Conservation (phyloP, 1,140 invertebrate species). For the Anastrepha obliqua region DNA sequence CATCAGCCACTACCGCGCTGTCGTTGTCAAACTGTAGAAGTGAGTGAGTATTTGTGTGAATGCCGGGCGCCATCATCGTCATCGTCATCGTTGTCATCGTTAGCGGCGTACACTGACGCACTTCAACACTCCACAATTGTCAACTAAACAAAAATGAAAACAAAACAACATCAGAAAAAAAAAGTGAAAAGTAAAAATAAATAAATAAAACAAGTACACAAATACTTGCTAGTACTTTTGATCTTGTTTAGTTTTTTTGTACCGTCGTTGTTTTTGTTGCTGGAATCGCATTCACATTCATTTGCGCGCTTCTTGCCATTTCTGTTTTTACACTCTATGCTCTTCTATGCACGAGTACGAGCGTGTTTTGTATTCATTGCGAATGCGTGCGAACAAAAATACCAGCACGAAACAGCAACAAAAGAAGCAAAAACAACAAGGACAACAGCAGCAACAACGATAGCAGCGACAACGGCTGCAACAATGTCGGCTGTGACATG, state of each 20-base stretch:
- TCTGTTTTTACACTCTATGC: background rate
- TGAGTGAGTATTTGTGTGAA: background rate
- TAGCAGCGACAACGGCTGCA: background rate
- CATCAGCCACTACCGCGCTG: background rate
- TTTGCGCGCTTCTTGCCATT: background rate
- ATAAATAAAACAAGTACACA: background rate
- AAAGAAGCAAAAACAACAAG: background rate
- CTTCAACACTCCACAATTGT: slow-evolving; percentile 46
- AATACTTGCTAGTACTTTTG: slow-evolving; percentile 37
- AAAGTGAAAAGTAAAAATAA: background rate
- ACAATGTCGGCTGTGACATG: background rate
- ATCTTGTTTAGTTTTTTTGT: slow-evolving; percentile 25
- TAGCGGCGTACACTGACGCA: slow-evolving; percentile 36
- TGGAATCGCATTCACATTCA: background rate
- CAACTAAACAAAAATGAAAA: background rate
- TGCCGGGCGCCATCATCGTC: background rate
- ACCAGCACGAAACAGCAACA: background rate
- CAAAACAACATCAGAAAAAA: background rate
- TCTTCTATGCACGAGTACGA: background rate
- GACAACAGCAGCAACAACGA: background rate
- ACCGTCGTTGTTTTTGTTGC: background rate
- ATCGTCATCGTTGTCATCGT: background rate
- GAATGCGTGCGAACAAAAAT: slow-evolving; percentile 17
- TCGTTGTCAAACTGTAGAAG: background rate
- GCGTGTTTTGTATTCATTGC: slow-evolving; percentile 21